Percentiles rank a stretch among this genome's conserved stretches.
Conservation (phyloP, 2,888 invertebrate genomes). For the Limenitis camilla region DNA sequence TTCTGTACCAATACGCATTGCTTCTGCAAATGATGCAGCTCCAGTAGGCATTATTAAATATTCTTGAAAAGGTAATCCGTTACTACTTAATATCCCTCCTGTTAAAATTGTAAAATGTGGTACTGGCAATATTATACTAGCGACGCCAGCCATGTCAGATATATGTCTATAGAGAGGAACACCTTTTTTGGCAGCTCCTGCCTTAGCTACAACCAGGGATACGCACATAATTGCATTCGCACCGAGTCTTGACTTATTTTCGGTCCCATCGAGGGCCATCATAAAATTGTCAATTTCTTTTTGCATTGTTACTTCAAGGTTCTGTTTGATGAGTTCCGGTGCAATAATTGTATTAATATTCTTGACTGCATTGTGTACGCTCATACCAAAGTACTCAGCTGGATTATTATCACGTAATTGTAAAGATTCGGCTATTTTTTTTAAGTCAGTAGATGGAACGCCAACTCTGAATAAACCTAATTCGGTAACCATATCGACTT, state of each 20-base stretch:
- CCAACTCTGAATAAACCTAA: conserved; percentile 92
- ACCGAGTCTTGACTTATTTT: conserved; percentile 94
- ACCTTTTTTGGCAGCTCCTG: conserved; percentile 96
- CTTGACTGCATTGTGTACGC: conserved; percentile 90
- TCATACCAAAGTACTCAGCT: conserved; percentile 91
- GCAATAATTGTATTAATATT: conserved; percentile 90
- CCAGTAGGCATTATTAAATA: conserved; percentile 96
- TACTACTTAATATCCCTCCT: conserved; percentile 97
- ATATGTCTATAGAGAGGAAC: conserved; percentile 92
- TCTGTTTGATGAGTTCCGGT: conserved; percentile 85
- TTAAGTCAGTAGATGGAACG: conserved; percentile 96
- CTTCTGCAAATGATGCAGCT: conserved; percentile 92
- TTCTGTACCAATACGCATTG: conserved; percentile 97
- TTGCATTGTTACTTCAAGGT: conserved; percentile 92
- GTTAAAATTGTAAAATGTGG: conserved; percentile 99
- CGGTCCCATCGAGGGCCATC: conserved; percentile 93
- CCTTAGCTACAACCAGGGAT: conserved; percentile 96
- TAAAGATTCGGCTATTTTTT: conserved; percentile 94
- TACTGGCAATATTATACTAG: conserved; percentile 92
- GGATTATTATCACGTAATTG: conserved; percentile 95
- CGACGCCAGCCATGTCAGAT: conserved; percentile 94
- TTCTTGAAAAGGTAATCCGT: conserved; percentile 96
- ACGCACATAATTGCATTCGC: conserved; percentile 98
- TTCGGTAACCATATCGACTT: conserved; percentile 89
- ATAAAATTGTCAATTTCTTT: conserved; percentile 90